These are phyloP conservation scores for Eurosta solidaginis DNA, from an alignment of 1,140 invertebrate species.

Conservation along the genomic window DNA sequence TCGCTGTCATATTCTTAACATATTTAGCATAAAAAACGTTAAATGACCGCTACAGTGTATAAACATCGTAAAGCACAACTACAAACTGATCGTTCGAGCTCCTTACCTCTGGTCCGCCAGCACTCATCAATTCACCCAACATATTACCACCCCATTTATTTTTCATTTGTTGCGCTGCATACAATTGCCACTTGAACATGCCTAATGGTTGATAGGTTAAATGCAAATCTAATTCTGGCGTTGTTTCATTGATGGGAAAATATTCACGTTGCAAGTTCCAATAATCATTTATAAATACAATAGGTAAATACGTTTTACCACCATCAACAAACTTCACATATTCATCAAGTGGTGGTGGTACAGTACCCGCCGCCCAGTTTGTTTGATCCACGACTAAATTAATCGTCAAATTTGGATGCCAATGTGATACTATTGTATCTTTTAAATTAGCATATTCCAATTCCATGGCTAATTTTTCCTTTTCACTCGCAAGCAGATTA, in stretches of 20 bases:
- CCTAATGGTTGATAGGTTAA: conserved; percentile 94
- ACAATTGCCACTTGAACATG: conserved; percentile 97
- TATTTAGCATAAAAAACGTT: too few species aligned
- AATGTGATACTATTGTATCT: conserved; percentile 93
- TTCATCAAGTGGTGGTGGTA: conserved; percentile 91
- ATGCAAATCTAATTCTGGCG: conserved; percentile 71
- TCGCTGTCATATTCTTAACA: too few species aligned
- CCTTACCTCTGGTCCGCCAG: conserved; percentile 46
- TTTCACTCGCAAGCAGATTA: conserved; percentile 94
- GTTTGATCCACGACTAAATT: conserved; percentile 95
- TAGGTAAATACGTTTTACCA: conserved; percentile 87
- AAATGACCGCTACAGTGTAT: too few species aligned
- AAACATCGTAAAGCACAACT: too few species aligned
- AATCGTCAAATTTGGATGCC: conserved; percentile 98
- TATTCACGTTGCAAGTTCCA: conserved; percentile 99
- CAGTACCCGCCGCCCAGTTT: conserved; percentile 84
- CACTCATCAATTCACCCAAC: conserved; percentile 62
- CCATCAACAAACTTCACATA: conserved; percentile 88
- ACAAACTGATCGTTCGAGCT: too few species aligned
- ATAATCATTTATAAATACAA: conserved; percentile 96
- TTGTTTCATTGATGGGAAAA: conserved; percentile 87
- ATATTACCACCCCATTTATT: conserved; percentile 73
- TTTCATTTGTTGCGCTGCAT: conserved; percentile 91
- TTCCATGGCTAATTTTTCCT: conserved; percentile 76
- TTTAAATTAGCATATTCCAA: conserved; percentile 80